phyloP scores from a whole-genome alignment of 1,140 invertebrate genomes.

The Chelonus insularis region DNA sequence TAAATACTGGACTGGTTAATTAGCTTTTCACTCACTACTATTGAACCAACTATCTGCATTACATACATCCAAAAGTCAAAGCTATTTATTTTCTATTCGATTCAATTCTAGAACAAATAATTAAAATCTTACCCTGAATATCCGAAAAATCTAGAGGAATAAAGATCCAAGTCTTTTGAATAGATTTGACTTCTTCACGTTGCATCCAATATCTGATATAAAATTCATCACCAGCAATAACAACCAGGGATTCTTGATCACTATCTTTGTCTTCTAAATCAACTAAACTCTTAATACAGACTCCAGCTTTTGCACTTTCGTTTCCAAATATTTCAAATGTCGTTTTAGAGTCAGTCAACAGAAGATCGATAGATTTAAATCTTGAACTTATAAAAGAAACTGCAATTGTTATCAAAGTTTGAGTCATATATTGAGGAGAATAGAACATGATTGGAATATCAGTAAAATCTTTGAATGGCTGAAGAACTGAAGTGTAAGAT shows the following conservation, averaged over 20 bases:
- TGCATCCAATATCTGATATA: slow-evolving; percentile 45
- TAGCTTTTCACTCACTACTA: too few species aligned
- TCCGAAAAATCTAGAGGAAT: slow-evolving; percentile 45
- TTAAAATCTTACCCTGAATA: slow-evolving; percentile 48
- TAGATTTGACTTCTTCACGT: slow-evolving; percentile 24
- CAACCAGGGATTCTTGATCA: slow-evolving; percentile 36
- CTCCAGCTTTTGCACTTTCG: slow-evolving; percentile 36
- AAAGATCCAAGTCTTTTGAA: slow-evolving; percentile 44
- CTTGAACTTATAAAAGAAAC: slow-evolving; percentile 44
- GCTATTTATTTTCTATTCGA: too few species aligned
- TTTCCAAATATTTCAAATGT: slow-evolving; percentile 39
- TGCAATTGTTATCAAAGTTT: slow-evolving; percentile 39
- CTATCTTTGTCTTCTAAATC: slow-evolving; percentile 31
- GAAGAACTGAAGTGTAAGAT: slow-evolving; percentile 36
- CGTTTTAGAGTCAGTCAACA: slow-evolving; percentile 35
- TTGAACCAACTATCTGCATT: too few species aligned
- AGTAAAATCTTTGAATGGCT: slow-evolving; percentile 44
- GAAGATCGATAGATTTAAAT: slow-evolving; percentile 43
- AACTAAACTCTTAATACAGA: slow-evolving; percentile 47
- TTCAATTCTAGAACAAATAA: too few species aligned
- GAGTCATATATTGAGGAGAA: slow-evolving; percentile 40
- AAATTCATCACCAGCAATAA: slow-evolving; percentile 37
- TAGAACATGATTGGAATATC: slow-evolving; percentile 44
- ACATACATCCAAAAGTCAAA: too few species aligned
- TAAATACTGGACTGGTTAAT: too few species aligned